A percentile compares a stretch with the other conserved stretches of the same genome.
These are phyloP conservation scores for Drymodes brunneopygia DNA, from an alignment of 2,113 vertebrate genomes.

Conservation along the genomic window DNA sequence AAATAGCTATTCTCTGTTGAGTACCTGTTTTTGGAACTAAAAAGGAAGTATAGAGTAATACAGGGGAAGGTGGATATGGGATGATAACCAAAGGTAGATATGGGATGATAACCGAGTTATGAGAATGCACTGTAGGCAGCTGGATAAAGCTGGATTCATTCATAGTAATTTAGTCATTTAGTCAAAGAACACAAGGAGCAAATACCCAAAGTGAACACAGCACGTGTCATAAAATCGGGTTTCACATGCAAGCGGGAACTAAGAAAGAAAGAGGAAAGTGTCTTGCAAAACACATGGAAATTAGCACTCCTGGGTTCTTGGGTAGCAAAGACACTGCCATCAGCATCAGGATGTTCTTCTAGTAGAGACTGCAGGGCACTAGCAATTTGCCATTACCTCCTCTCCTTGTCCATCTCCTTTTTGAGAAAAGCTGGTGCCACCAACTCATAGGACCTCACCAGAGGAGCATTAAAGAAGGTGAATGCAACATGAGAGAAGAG, in stretches of 20 bases:
- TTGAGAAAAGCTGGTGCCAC: background rate
- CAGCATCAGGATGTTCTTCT: background rate
- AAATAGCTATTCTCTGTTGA: background rate
- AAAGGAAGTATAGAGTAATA: background rate
- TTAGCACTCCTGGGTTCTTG: background rate
- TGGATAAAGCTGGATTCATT: background rate
- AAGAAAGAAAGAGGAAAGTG: background rate
- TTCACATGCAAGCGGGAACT: accelerated
- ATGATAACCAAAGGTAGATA: background rate
- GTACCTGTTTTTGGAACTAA: background rate
- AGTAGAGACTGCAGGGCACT: background rate
- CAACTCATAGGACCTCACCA: background rate
- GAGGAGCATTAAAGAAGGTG: background rate
- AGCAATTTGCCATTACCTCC: background rate
- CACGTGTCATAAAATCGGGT: background rate
- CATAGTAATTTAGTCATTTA: too few species aligned
- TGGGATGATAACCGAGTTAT: background rate
- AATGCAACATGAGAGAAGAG: background rate
- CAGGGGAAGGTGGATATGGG: background rate
- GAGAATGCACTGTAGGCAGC: background rate
- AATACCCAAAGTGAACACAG: background rate
- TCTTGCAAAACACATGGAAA: background rate
- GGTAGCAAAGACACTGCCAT: background rate
- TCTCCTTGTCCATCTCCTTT: background rate
- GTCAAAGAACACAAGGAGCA: background rate